Percentiles rank a stretch among this genome's conserved stretches.
phyloP scores from a whole-genome alignment of 2,888 invertebrate genomes.

The Ctena decussata region DNA sequence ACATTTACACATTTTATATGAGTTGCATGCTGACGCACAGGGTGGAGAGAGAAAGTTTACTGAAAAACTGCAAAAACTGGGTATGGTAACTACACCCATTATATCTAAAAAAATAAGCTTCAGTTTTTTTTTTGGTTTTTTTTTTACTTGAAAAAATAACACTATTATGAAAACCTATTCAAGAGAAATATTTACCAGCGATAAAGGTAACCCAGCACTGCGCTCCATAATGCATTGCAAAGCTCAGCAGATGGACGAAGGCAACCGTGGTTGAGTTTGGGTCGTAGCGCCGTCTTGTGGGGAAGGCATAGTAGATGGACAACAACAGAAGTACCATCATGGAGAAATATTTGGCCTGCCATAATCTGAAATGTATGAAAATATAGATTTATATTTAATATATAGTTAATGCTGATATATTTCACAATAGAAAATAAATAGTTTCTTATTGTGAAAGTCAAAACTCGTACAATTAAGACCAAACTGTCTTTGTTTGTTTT shows the following conservation, averaged over 20 bases:
- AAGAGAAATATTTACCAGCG: constrained; percentile 93
- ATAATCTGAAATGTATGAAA: constrained; percentile 47
- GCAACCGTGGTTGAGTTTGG: constrained; percentile 67
- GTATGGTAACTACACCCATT: too few relatives aligned
- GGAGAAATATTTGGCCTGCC: constrained; percentile 64
- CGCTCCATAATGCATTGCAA: constrained; percentile 94
- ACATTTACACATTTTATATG: too few relatives aligned
- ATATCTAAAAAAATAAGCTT: too few relatives aligned
- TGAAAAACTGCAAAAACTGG: too few relatives aligned
- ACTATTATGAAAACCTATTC: too few relatives aligned
- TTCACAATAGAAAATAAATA: too few relatives aligned
- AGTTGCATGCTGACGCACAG: too few relatives aligned
- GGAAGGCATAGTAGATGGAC: constrained; percentile 55
- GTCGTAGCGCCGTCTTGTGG: constrained; percentile 45
- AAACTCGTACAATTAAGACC: background rate
- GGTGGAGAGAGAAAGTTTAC: too few relatives aligned
- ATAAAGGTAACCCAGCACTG: constrained; percentile 98
- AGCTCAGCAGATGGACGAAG: constrained; percentile 92
- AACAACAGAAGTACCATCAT: constrained; percentile 59
- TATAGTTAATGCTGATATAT: too few relatives aligned
- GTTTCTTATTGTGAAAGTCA: background rate
- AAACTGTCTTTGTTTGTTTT: background rate
- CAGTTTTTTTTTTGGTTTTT: too few relatives aligned
- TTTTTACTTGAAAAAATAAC: too few relatives aligned
- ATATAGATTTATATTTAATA: background rate